A percentile compares a stretch with the other conserved stretches of the same genome.
Conservation (phyloP, 2,113 vertebrate species). For the Laticauda colubrina region DNA sequence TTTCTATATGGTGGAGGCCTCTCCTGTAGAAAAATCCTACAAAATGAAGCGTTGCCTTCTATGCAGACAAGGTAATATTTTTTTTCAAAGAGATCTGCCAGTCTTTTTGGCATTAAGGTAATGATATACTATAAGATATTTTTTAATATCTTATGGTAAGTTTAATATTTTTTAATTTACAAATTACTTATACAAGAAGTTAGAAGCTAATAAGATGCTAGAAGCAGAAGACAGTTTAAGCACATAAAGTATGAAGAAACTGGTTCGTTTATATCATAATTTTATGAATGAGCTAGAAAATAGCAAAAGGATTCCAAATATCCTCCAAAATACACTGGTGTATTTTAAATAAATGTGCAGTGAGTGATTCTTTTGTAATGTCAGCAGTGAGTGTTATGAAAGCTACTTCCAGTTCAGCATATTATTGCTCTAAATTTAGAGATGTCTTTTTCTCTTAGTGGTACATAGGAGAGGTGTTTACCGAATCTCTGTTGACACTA, state of each 20-base stretch:
- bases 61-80: not conserved
- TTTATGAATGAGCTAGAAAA: slow-evolving; percentile 41
- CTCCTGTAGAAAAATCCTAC: not conserved
- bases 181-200: not conserved
- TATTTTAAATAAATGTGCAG: slow-evolving; percentile 30
- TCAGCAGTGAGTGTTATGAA: slow-evolving; percentile 16
- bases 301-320: slow-evolving; percentile 32
- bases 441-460: not conserved
- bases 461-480: not conserved
- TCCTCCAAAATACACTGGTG: slow-evolving; percentile 1
- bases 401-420: slow-evolving; percentile 2
- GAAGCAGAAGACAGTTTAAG: not conserved
- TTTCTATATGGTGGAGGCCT: not conserved
- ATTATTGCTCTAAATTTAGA: slow-evolving; percentile 43
- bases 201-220: not conserved
- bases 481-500: slow-evolving; percentile 21
- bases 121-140: not conserved
- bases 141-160: too few relatives aligned
- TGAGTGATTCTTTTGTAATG: slow-evolving; percentile 31
- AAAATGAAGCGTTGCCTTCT: not conserved
- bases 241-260: not conserved
- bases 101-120: not conserved
- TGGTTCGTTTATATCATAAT: not conserved
- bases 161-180: not conserved
- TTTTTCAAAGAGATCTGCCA: not conserved